phyloP scores from a whole-genome alignment of 2,888 invertebrate species.

The Cancer borealis region DNA sequence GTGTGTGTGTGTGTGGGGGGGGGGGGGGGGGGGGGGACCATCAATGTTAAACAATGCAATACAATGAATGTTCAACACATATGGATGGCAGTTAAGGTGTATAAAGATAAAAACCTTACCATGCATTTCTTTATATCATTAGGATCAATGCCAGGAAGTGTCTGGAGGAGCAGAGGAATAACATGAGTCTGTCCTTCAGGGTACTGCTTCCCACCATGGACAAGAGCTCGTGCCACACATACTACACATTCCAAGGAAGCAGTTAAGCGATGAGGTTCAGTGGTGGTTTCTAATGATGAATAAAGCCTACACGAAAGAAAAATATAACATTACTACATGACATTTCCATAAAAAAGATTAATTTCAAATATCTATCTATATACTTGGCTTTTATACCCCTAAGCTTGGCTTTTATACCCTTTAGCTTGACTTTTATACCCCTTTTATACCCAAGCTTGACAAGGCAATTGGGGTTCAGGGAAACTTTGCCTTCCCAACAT shows the following conservation, averaged over 20 bases:
- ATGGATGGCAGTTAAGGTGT: background rate
- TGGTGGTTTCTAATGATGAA: slow-evolving; percentile 89
- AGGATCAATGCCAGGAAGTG: slow-evolving; percentile 93
- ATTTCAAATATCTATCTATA: background rate
- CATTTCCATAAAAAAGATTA: background rate
- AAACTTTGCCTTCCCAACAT: too few species aligned
- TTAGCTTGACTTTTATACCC: too few species aligned
- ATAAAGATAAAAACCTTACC: slow-evolving; percentile 64
- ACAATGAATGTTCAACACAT: background rate
- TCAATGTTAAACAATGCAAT: background rate
- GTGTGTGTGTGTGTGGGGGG: too few species aligned
- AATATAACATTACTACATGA: background rate
- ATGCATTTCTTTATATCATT: slow-evolving; percentile 87
- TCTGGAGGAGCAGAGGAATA: slow-evolving; percentile 88
- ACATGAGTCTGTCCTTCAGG: slow-evolving; percentile 90
- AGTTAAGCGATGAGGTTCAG: slow-evolving; percentile 91
- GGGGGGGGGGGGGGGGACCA: too few species aligned
- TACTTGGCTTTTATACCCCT: too few species aligned
- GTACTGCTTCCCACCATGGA: slow-evolving; percentile 82
- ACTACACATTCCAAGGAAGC: slow-evolving; percentile 87
- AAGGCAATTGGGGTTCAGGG: too few species aligned
- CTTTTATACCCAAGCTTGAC: too few species aligned
- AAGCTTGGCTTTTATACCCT: too few species aligned
- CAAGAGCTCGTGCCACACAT: slow-evolving; percentile 86
- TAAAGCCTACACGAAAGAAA: slow-evolving; percentile 82